Evolutionary conservation across 2,888 invertebrate species (phyloP).

Genomic region (Heliconius erato): DNA sequence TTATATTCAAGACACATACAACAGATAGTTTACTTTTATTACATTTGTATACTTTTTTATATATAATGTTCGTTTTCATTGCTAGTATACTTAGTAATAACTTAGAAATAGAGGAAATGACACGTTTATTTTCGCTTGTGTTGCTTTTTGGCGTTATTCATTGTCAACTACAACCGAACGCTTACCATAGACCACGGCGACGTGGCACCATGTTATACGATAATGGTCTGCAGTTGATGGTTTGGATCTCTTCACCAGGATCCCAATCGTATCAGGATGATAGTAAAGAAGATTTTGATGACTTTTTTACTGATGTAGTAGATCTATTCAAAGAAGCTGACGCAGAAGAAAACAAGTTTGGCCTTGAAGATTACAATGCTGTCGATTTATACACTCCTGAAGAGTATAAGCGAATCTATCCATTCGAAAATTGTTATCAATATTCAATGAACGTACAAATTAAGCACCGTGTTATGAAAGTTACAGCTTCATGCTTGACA

Average conservation of each 20-base stretch:
- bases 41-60: not conserved
- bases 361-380: not conserved
- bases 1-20: not conserved
- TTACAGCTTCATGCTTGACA: not conserved
- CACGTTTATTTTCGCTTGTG: not conserved
- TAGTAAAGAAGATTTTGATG: not conserved
- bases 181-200: too few relatives aligned
- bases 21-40: not conserved
- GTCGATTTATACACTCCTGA: not conserved
- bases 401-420: conserved; percentile 9
- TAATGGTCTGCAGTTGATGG: not conserved
- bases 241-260: not conserved
- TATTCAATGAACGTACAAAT: not conserved
- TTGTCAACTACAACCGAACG: not conserved
- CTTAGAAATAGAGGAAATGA: not conserved
- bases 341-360: not conserved
- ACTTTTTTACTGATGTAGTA: not conserved
- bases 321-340: conserved; percentile 1
- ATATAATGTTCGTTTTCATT: not conserved
- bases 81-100: not conserved
- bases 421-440: not conserved
- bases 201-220: not conserved
- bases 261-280: conserved; percentile 21
- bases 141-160: conserved; percentile 2
- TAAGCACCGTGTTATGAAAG: conserved; percentile 4